Conservation (phyloP, 2,888 invertebrate species). For the Archaeoteleia sp. region DNA sequence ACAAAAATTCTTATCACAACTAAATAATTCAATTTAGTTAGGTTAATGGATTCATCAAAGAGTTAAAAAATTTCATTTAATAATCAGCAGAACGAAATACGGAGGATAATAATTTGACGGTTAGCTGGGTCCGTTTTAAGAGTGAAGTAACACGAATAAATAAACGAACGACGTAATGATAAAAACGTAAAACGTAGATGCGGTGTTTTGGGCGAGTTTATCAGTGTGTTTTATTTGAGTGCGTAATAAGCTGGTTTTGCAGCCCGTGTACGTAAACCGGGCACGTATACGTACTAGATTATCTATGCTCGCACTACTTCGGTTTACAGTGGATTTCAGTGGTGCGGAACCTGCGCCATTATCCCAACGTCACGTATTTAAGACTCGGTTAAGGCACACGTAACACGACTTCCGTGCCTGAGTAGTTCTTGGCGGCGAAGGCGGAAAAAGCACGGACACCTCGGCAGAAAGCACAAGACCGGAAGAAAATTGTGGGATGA, state of each 20-base stretch:
- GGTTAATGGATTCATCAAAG: too few species aligned
- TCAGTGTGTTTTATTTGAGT: constrained; percentile 49
- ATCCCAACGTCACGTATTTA: constrained; percentile 71
- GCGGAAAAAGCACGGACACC: constrained; percentile 46
- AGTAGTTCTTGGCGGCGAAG: constrained; percentile 30
- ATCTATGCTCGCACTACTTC: constrained; percentile 54
- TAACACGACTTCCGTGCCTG: constrained; percentile 54
- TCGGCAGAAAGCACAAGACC: constrained; percentile 12
- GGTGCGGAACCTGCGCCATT: constrained; percentile 62
- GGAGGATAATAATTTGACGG: too few species aligned
- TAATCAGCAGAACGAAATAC: too few species aligned
- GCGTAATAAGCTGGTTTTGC: constrained; percentile 45
- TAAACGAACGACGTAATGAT: constrained; percentile 46
- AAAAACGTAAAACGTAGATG: constrained; percentile 47
- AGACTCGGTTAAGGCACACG: constrained; percentile 70
- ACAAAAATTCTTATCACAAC: too few species aligned
- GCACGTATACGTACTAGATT: constrained; percentile 53
- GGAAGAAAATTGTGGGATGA: constrained; percentile 22
- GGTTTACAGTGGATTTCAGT: constrained; percentile 60
- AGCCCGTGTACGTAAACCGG: constrained; percentile 47
- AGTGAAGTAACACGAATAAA: constrained; percentile 35
- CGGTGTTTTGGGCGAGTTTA: constrained; percentile 49
- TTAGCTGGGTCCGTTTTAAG: too few species aligned
- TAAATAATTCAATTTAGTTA: too few species aligned
- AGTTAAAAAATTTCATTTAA: too few species aligned